A percentile compares a stretch with the other conserved stretches of the same genome.
Evolutionary conservation across 1,140 invertebrate species (phyloP).

Genomic region (Eriocheir sinensis): DNA sequence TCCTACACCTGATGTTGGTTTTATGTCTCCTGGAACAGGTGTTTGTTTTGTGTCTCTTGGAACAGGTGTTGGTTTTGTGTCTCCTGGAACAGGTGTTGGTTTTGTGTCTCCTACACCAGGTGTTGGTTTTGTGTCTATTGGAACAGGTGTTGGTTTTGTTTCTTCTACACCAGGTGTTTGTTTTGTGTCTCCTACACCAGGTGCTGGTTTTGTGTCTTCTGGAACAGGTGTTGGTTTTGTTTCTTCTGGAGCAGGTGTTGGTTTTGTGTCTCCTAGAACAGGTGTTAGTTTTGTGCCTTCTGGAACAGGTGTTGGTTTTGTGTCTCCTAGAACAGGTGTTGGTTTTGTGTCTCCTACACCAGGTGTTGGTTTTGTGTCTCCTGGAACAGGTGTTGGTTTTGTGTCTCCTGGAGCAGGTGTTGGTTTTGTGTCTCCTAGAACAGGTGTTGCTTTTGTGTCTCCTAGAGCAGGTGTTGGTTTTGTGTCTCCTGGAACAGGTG

Average conservation of each 20-base stretch:
- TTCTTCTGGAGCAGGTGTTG: not conserved
- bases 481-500: constrained; percentile 1
- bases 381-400: constrained; percentile 42
- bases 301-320: constrained; percentile 28
- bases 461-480: constrained; percentile 27
- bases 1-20: not conserved
- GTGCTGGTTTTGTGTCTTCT: not conserved
- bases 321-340: constrained; percentile 42
- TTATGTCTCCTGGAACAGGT: not conserved
- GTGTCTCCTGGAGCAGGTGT: not conserved
- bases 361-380: not conserved
- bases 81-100: not conserved
- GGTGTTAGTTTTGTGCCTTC: not conserved
- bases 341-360: not conserved
- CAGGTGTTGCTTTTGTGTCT: constrained; percentile 50
- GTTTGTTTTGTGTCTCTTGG: constrained; percentile 24
- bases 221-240: not conserved
- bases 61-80: constrained; percentile 51
- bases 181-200: no score
- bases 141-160: not conserved
- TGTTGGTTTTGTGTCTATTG: constrained; percentile 20
- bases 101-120: not conserved
- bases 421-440: not conserved
- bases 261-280: not conserved
- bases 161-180: no score